Percentiles rank a stretch among this genome's conserved stretches.
These are phyloP conservation scores for Stegostoma tigrinum DNA, from an alignment of 2,113 vertebrate species.

Conservation along the genomic window DNA sequence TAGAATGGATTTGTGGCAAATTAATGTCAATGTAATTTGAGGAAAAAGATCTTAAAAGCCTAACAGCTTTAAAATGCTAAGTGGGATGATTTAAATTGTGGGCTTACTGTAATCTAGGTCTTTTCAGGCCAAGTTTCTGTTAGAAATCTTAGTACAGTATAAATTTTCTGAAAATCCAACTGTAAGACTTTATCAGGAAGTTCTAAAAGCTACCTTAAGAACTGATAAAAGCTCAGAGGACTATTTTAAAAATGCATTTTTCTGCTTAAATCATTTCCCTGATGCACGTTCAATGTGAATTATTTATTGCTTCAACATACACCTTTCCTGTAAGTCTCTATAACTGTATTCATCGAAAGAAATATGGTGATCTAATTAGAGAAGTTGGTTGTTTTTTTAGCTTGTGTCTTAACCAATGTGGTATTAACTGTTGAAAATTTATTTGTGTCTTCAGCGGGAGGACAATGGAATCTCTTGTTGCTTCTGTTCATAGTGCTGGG, in stretches of 20 bases:
- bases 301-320: neutral
- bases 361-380: neutral
- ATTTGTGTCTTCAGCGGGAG: neutral
- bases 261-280: neutral
- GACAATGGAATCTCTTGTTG: neutral
- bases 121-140: neutral
- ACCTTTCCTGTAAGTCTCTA: neutral
- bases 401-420: neutral
- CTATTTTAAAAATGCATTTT: neutral
- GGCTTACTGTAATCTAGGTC: neutral
- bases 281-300: neutral
- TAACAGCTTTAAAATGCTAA: no score
- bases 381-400: neutral
- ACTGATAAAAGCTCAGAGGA: neutral
- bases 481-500: neutral
- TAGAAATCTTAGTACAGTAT: neutral
- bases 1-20: no score
- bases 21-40: no score
- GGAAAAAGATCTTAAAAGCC: no score
- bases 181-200: neutral
- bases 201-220: neutral
- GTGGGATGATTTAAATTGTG: no score
- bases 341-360: neutral
- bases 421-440: neutral
- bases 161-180: neutral